These are phyloP conservation scores for Acropora tenuis DNA, from an alignment of 64 coral and sea anemone species.

Conservation along the genomic window DNA sequence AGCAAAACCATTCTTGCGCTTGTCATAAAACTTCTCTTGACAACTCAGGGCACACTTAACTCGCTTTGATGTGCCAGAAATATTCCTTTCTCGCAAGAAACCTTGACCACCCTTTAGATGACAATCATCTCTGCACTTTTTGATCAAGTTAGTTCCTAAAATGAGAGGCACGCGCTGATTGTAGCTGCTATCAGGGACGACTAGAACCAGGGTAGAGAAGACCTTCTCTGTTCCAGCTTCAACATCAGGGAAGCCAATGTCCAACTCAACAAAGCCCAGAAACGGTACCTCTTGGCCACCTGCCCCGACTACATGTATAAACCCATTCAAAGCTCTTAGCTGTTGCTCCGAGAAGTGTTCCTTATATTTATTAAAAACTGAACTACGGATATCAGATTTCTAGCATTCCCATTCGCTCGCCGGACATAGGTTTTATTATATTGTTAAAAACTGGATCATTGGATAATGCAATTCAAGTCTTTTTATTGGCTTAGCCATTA, in stretches of 20 bases:
- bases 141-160: constrained; percentile 24
- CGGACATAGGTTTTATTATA: too few relatives aligned
- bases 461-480: too few relatives aligned
- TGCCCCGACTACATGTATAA: constrained; percentile 9
- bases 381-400: too few relatives aligned
- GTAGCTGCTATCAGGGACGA: not conserved
- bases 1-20: not conserved
- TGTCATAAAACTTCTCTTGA: not conserved
- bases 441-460: too few relatives aligned
- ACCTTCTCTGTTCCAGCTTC: not conserved
- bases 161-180: constrained; percentile 39
- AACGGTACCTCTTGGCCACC: constrained; percentile 46
- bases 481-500: too few relatives aligned
- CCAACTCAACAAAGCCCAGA: constrained; percentile 31
- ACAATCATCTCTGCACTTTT: constrained; percentile 25
- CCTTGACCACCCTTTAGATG: not conserved
- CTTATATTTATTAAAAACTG: too few relatives aligned
- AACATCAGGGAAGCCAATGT: not conserved
- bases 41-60: not conserved
- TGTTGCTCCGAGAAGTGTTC: not conserved
- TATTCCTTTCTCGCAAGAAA: constrained; percentile 4
- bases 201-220: not conserved
- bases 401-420: too few relatives aligned
- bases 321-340: constrained; percentile 5
- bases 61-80: constrained; percentile 3